Conservation (phyloP, 1,140 invertebrate species). For the Zaprionus ghesquierei region DNA sequence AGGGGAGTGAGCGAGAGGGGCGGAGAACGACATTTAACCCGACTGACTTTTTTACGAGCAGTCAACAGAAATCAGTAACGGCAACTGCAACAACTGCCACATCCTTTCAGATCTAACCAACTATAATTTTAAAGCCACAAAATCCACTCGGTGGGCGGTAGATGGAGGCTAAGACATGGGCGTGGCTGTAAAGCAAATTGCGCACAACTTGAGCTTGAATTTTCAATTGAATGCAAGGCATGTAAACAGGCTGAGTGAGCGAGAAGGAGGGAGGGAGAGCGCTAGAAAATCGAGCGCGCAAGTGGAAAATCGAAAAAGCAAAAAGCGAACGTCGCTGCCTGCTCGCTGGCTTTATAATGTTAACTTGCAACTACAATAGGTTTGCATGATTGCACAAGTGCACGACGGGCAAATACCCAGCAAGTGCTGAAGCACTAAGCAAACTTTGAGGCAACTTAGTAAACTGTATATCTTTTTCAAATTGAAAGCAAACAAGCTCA, state of each 20-base stretch:
- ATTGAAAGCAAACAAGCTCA: no score
- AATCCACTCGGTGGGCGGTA: conserved; percentile 27
- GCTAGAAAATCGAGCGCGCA: conserved; percentile 48
- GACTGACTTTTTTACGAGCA: conserved; percentile 46
- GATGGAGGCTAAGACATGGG: conserved; percentile 16
- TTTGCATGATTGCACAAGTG: neutral
- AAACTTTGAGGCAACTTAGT: no score
- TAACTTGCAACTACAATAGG: neutral
- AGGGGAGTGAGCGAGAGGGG: conserved; percentile 1
- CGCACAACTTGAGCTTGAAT: conserved; percentile 61
- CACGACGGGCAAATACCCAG: neutral
- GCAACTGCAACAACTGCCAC: conserved; percentile 15
- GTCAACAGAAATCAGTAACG: conserved; percentile 31
- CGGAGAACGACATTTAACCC: conserved; percentile 67
- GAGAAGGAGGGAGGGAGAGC: neutral
- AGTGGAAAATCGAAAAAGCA: conserved; percentile 64
- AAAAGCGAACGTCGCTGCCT: neutral
- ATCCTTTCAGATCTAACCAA: conserved; percentile 57
- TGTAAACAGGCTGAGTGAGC: conserved; percentile 42
- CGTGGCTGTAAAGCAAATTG: conserved; percentile 67
- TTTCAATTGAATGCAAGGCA: conserved; percentile 44
- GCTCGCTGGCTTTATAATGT: neutral
- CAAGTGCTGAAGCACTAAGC: neutral
- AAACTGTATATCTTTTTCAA: no score
- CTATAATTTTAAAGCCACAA: conserved; percentile 77